Conservation (phyloP, 2,797 vertebrate genomes). For the Aeoliscus strigatus region DNA sequence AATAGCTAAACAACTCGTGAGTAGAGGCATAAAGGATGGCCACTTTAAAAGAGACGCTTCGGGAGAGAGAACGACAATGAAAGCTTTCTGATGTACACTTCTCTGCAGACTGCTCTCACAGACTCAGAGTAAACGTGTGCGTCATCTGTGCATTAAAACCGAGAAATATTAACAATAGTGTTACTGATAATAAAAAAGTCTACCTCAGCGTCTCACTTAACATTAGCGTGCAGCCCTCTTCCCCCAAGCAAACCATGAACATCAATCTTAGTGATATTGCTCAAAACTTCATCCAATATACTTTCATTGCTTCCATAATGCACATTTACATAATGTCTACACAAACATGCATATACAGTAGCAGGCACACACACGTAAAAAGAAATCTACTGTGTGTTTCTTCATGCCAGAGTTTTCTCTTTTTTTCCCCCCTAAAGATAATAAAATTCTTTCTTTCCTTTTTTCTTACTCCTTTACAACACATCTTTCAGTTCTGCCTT, state of each 20-base stretch:
- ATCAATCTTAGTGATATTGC: slow-evolving; percentile 80
- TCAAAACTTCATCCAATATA: slow-evolving; percentile 80
- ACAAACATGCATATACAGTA: slow-evolving; percentile 53
- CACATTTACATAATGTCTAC: slow-evolving; percentile 76
- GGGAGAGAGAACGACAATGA: slow-evolving; percentile 37
- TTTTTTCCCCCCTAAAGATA: slow-evolving; percentile 77
- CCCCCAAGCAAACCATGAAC: slow-evolving; percentile 65
- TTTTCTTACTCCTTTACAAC: slow-evolving; percentile 99
- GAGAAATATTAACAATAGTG: slow-evolving; percentile 48
- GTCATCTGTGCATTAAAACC: no score
- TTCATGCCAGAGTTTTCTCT: slow-evolving; percentile 81
- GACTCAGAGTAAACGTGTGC: no score
- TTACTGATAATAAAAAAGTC: slow-evolving; percentile 61
- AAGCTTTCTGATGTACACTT: slow-evolving; percentile 40
- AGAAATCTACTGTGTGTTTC: slow-evolving; percentile 59
- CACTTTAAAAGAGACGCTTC: slow-evolving; percentile 44
- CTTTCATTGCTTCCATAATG: slow-evolving; percentile 73
- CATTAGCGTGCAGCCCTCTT: slow-evolving; percentile 48
- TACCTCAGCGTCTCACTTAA: slow-evolving; percentile 62
- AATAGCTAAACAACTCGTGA: slow-evolving; percentile 52
- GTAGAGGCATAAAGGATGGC: slow-evolving; percentile 47
- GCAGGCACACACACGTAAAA: slow-evolving; percentile 10
- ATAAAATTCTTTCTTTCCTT: slow-evolving; percentile 99
- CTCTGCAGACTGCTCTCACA: no score
- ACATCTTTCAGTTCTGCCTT: slow-evolving; percentile 99